Percentiles rank a stretch among this genome's conserved stretches.
Conservation (phyloP, 2,797 vertebrate species). For the Scyliorhinus canicula region DNA sequence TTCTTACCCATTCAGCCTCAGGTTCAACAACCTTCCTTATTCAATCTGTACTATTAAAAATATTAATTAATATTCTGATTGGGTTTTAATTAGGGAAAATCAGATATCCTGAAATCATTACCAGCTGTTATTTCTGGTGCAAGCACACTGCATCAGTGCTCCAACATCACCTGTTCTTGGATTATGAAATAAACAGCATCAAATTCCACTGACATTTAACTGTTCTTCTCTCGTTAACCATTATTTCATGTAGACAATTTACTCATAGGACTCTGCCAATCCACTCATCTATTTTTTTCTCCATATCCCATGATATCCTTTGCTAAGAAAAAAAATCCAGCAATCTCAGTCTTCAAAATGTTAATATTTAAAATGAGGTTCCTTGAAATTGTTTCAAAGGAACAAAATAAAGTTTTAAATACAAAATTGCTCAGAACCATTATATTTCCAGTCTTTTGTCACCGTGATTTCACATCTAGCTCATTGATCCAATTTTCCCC, state of each 20-base stretch:
- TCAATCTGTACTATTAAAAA: neutral
- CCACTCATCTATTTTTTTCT: neutral
- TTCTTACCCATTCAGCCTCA: too few relatives aligned
- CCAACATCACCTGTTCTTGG: neutral
- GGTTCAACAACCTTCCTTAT: too few relatives aligned
- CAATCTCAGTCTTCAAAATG: neutral
- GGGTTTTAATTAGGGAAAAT: too few relatives aligned
- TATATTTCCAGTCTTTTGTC: neutral
- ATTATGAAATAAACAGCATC: neutral
- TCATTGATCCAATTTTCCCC: too few relatives aligned
- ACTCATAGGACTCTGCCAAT: too few relatives aligned
- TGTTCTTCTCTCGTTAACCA: neutral
- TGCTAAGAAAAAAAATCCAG: neutral
- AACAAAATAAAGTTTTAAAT: neutral
- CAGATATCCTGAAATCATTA: too few relatives aligned
- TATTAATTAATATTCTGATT: too few relatives aligned
- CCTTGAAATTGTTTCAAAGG: neutral
- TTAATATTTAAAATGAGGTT: neutral
- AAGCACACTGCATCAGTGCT: neutral
- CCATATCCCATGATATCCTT: neutral
- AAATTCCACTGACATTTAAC: neutral
- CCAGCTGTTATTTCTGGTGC: neutral
- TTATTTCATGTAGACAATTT: neutral
- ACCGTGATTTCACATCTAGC: too few relatives aligned
- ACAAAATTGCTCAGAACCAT: neutral